These are phyloP conservation scores for Latrodectus elegans DNA, from an alignment of 2,888 invertebrate species.

Conservation along the genomic window DNA sequence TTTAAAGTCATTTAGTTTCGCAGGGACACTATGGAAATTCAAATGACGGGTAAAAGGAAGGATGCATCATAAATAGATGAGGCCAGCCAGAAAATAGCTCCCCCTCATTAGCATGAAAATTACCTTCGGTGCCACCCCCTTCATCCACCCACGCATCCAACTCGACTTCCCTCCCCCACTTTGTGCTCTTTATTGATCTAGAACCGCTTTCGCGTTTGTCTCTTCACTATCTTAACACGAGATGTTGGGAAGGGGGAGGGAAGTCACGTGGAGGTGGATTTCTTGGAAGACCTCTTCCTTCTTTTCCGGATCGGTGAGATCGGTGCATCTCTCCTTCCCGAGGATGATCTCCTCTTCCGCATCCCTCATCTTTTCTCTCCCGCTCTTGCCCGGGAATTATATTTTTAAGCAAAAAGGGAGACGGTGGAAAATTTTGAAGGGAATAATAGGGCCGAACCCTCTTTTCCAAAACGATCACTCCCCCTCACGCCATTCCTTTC, in stretches of 20 bases:
- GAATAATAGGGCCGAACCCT: neutral
- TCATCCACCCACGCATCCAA: neutral
- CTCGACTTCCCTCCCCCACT: slow-evolving; percentile 13
- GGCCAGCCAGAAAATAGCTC: slow-evolving; percentile 68
- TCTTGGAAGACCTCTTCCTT: slow-evolving; percentile 12
- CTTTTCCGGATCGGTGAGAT: slow-evolving; percentile 28
- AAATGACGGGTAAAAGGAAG: slow-evolving; percentile 48
- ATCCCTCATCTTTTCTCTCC: neutral
- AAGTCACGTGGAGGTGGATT: no score
- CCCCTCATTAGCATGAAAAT: slow-evolving; percentile 69
- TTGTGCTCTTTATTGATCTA: slow-evolving; percentile 59
- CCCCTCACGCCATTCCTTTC: no score
- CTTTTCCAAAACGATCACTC: neutral
- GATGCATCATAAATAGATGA: slow-evolving; percentile 69
- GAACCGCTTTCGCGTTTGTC: slow-evolving; percentile 47
- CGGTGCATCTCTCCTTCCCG: neutral
- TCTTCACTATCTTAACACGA: slow-evolving; percentile 51
- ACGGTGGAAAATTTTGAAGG: neutral
- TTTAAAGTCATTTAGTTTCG: slow-evolving; percentile 69
- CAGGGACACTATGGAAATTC: slow-evolving; percentile 67
- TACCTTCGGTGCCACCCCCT: slow-evolving; percentile 51
- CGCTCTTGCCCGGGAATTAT: neutral
- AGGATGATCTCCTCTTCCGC: slow-evolving; percentile 46
- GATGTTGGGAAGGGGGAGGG: neutral
- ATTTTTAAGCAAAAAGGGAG: neutral